Evolutionary conservation across 2,113 vertebrate genomes (phyloP), one percentile per base, ranked within the genome.

Genomic region (Aplodontia rufa): DNA sequence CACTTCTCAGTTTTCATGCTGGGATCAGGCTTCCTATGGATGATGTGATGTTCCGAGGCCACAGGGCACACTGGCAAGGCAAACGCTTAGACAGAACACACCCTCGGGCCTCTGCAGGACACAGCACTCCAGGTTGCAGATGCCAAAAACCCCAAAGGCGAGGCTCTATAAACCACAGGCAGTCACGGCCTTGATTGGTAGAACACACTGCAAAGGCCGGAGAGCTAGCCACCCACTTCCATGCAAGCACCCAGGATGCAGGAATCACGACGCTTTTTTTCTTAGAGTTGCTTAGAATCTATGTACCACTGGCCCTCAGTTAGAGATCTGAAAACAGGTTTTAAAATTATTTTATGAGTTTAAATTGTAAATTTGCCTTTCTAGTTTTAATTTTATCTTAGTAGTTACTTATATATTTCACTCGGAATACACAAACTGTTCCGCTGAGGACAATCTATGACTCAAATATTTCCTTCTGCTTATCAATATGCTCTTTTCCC

Each of bases 51-150:
- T 71, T n/a, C 3, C 0, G 30, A 3, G 35, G 45, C 14, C 26
- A n/a, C 68, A 45, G 58, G 1, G 16, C 8, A n/a, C 1, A 7
- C 26, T 24, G 11, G 8, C 1, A 17, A 17, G 64, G 60, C 7
- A 20, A 20, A 3, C 3, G 69, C n/a, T 51, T 30, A 11, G 53
- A 53, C 2, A 24, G 30, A 58, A 16, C n/a, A 35, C 1, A 6
- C 0, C 0, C 14, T 8, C 8, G 51, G 0, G 0, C 60, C 78
- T n/a, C 76, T 12, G 28, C 6, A 2, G 10, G 5, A 45, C 0
- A 26, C 4, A 30, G 24, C 19, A 14, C 2, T 40, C n/a, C 24
- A 7, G 7, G 22, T 10, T 14, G 2, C 8, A 47, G n/a, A 4
- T 0, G 53, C 4, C 71, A 24, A 3, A 53, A 4, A 37, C 12